Conservation (phyloP, 2,113 vertebrate species). For the Passer domesticus region DNA sequence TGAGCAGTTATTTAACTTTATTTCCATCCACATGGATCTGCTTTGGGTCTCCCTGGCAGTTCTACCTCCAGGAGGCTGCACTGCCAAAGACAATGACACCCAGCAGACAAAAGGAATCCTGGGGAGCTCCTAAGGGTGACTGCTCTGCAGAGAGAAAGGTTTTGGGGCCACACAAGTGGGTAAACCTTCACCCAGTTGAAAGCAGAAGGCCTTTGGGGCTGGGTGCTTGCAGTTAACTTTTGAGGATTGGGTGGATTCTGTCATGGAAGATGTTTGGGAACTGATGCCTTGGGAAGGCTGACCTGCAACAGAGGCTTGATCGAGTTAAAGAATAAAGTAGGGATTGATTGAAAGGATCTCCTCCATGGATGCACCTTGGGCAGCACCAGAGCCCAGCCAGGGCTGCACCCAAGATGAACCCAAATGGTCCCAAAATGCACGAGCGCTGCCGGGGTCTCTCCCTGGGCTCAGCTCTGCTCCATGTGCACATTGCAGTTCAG, state of each 20-base stretch:
- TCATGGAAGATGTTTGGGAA: not conserved
- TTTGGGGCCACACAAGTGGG: not conserved
- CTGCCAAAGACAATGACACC: accelerated
- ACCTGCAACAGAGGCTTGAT: not conserved
- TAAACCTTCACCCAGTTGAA: not conserved
- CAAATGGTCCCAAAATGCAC: no score
- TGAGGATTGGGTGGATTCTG: not conserved
- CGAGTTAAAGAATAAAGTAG: not conserved
- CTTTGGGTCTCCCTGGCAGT: not conserved
- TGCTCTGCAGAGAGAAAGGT: not conserved
- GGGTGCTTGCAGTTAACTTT: not conserved
- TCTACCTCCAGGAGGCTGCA: not conserved
- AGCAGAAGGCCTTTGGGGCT: not conserved
- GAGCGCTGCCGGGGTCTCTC: no score
- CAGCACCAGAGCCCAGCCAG: no score
- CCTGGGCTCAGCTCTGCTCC: no score
- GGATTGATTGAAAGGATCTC: not conserved
- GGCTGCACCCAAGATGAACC: no score
- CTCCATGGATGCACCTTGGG: not conserved
- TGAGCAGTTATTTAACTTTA: not conserved
- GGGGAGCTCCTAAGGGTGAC: not conserved
- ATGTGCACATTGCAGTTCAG: no score
- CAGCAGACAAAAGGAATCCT: not conserved
- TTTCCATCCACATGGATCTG: not conserved
- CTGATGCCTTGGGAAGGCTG: not conserved